These are phyloP conservation scores for Catocala nupta DNA, from an alignment of 2,888 invertebrate genomes.

Conservation along the genomic window DNA sequence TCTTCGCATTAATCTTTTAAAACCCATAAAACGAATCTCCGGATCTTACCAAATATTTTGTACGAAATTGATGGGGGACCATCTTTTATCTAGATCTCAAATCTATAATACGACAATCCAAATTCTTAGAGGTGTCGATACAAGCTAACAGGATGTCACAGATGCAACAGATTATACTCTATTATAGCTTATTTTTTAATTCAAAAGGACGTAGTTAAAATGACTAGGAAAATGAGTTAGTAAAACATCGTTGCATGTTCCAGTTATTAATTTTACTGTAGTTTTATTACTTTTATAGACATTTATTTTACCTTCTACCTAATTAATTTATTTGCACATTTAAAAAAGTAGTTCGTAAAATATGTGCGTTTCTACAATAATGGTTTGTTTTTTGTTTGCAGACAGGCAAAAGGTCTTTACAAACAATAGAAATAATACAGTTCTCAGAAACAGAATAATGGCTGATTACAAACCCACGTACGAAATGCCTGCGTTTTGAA, in stretches of 20 bases:
- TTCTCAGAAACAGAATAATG: conserved; percentile 16
- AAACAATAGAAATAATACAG: conserved; percentile 2
- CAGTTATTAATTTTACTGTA: conserved; percentile 45
- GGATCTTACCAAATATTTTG: conserved; percentile 84
- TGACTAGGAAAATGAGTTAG: conserved; percentile 20
- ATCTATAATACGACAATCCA: conserved; percentile 79
- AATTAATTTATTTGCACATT: conserved; percentile 39
- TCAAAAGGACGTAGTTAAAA: conserved; percentile 27
- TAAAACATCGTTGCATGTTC: conserved; percentile 32
- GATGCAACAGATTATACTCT: conserved; percentile 63
- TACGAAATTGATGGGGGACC: conserved; percentile 84
- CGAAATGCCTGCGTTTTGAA: conserved; percentile 36
- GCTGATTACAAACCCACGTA: conserved; percentile 49
- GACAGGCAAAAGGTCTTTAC: neutral
- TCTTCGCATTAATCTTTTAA: conserved; percentile 82
- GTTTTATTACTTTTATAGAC: conserved; percentile 36
- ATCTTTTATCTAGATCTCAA: conserved; percentile 74
- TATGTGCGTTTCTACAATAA: conserved; percentile 35
- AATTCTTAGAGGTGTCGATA: conserved; percentile 87
- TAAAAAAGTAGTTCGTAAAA: conserved; percentile 37
- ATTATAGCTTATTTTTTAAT: conserved; percentile 58
- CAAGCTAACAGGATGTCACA: conserved; percentile 73
- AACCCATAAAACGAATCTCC: conserved; percentile 83
- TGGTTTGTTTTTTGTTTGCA: conserved; percentile 9
- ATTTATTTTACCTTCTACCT: conserved; percentile 35